These are phyloP conservation scores for Sycophaga agraensis DNA, from an alignment of 1,140 invertebrate species.

Conservation along the genomic window DNA sequence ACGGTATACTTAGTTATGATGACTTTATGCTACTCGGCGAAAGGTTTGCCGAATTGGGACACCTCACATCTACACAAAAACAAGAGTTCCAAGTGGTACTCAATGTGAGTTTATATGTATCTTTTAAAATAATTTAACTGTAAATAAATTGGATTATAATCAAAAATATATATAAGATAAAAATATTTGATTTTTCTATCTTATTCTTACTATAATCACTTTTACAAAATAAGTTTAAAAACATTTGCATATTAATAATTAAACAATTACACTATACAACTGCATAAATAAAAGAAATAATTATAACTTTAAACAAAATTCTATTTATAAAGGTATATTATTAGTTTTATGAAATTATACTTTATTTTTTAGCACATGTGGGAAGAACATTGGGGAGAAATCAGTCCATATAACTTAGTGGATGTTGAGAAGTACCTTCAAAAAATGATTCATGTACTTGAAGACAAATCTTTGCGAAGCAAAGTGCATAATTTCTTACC, in stretches of 20 bases:
- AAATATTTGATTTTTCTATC: too few species aligned
- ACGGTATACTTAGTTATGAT: slow-evolving; percentile 80
- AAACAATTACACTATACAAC: too few species aligned
- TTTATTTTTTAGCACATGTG: slow-evolving; percentile 66
- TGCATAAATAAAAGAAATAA: too few species aligned
- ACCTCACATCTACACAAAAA: slow-evolving; percentile 64
- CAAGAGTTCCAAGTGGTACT: slow-evolving; percentile 69
- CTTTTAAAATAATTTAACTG: too few species aligned
- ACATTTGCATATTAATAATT: too few species aligned
- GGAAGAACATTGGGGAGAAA: slow-evolving; percentile 81
- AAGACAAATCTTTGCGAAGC: slow-evolving; percentile 71
- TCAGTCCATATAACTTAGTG: slow-evolving; percentile 76
- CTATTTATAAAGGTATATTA: background rate
- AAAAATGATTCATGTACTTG: slow-evolving; percentile 78
- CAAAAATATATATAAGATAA: too few species aligned
- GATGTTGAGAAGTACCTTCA: slow-evolving; percentile 77
- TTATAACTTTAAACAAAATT: slow-evolving; percentile 1
- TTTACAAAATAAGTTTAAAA: too few species aligned
- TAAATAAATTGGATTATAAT: too few species aligned
- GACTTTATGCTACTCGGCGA: slow-evolving; percentile 74
- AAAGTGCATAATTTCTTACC: slow-evolving; percentile 75
- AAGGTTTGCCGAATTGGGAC: slow-evolving; percentile 72
- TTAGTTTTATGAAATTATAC: background rate
- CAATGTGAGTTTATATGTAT: too few species aligned
- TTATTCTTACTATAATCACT: too few species aligned